Evolutionary conservation across 2,888 invertebrate species (phyloP).

Genomic region (Ormia ochracea): DNA sequence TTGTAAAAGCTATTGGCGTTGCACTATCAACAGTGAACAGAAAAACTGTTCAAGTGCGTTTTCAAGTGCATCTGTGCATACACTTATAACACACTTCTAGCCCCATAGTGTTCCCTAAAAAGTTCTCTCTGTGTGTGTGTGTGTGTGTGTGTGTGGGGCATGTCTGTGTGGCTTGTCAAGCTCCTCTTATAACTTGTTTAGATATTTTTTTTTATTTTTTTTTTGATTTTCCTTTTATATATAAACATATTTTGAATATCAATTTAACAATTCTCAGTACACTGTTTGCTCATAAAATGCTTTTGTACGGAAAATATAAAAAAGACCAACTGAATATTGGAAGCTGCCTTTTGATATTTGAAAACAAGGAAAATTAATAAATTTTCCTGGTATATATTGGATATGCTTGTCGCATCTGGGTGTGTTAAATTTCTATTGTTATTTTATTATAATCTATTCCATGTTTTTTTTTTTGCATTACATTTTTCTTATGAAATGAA

Average conservation of each 20-base stretch:
- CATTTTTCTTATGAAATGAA: constrained; percentile 27
- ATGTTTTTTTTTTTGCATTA: constrained; percentile 2
- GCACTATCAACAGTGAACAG: too few relatives aligned
- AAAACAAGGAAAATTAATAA: constrained; percentile 6
- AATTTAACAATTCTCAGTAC: constrained; percentile 57
- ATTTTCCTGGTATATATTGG: constrained; percentile 35
- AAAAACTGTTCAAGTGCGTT: too few relatives aligned
- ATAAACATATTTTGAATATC: constrained; percentile 55
- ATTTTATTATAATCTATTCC: constrained; percentile 24
- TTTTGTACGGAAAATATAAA: constrained; percentile 15
- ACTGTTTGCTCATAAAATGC: constrained; percentile 57
- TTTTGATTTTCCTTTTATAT: constrained; percentile 5
- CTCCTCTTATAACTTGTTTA: not conserved
- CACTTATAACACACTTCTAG: too few relatives aligned
- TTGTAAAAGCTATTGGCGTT: too few relatives aligned
- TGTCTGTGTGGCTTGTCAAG: not conserved
- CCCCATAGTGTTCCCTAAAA: too few relatives aligned
- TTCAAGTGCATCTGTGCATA: too few relatives aligned
- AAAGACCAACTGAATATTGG: constrained; percentile 12
- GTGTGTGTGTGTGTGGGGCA: not conserved
- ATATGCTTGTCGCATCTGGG: constrained; percentile 51
- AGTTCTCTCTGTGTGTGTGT: not conserved
- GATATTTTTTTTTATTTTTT: too few relatives aligned
- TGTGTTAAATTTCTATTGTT: constrained; percentile 52
- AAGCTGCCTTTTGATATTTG: constrained; percentile 25